Percentiles rank a stretch among this genome's conserved stretches.
Evolutionary conservation across 1,140 invertebrate genomes (phyloP).

Genomic region (Nymphalis io): DNA sequence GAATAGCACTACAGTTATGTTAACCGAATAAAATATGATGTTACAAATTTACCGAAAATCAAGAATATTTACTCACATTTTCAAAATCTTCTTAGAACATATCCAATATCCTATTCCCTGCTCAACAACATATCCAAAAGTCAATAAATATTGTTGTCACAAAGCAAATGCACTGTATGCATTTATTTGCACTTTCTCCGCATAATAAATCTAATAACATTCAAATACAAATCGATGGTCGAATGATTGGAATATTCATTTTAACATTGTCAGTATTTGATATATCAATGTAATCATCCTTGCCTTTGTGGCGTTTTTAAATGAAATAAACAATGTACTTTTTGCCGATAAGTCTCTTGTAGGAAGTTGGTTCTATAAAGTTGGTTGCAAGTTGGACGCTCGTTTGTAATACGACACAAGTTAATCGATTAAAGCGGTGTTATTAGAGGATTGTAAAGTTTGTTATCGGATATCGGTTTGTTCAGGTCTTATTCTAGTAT

Average conservation of each 20-base stretch:
- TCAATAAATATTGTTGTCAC: slow-evolving; percentile 8
- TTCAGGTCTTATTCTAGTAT: slow-evolving; percentile 2
- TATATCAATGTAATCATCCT: slow-evolving; percentile 4
- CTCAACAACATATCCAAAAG: neutral
- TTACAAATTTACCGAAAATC: too few relatives aligned
- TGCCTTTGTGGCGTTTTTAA: slow-evolving; percentile 4
- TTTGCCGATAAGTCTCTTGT: slow-evolving; percentile 2
- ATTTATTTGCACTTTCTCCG: neutral
- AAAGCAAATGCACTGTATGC: neutral
- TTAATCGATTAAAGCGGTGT: slow-evolving; percentile 11
- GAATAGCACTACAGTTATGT: too few relatives aligned
- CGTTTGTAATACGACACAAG: slow-evolving; percentile 19
- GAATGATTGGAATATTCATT: slow-evolving; percentile 1
- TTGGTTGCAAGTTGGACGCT: slow-evolving; percentile 17
- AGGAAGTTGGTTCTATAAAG: slow-evolving; percentile 8
- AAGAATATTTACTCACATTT: neutral
- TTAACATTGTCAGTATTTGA: neutral
- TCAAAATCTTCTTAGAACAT: neutral
- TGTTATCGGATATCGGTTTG: slow-evolving; percentile 9
- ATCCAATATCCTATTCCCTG: neutral
- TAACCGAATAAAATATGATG: too few relatives aligned
- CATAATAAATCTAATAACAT: slow-evolving; percentile 18
- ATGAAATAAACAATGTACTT: slow-evolving; percentile 2
- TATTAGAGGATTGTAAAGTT: slow-evolving; percentile 9
- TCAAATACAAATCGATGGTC: slow-evolving; percentile 6